Percentiles rank a stretch among this genome's conserved stretches.
These are phyloP conservation scores for Helogale parvula DNA, from an alignment of 2,113 vertebrate species.

Conservation along the genomic window DNA sequence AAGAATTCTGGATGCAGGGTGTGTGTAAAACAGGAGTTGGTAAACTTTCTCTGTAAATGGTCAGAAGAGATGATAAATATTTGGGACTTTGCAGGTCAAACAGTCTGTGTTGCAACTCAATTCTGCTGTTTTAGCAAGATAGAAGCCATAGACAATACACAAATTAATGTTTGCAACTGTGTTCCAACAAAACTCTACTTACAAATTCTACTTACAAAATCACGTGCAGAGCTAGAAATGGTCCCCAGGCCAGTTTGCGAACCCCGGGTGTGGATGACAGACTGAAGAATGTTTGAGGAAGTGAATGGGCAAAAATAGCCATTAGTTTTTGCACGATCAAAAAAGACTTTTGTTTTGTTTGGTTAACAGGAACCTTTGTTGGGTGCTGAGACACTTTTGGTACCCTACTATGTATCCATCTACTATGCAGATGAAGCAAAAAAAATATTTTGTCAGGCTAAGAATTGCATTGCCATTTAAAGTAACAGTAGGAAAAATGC, in stretches of 20 bases:
- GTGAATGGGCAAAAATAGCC: neutral
- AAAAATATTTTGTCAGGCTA: constrained; percentile 28
- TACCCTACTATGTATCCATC: neutral
- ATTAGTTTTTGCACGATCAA: neutral
- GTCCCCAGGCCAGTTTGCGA: neutral
- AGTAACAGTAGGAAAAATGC: constrained; percentile 40
- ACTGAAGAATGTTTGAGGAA: neutral
- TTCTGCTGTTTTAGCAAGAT: neutral
- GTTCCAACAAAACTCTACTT: neutral
- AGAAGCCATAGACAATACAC: neutral
- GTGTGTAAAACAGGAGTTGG: neutral
- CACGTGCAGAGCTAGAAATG: neutral
- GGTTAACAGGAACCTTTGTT: constrained; percentile 5
- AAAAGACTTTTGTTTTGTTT: neutral
- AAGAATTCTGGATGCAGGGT: constrained; percentile 3
- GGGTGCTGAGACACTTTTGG: neutral
- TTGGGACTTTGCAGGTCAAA: neutral
- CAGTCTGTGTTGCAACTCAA: neutral
- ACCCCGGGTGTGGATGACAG: neutral
- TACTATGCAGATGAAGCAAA: constrained; percentile 22
- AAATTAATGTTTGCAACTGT: neutral
- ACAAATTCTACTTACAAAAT: neutral
- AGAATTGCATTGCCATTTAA: constrained; percentile 18
- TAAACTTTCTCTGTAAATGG: neutral
- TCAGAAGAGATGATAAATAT: neutral